Base-by-base conservation (phyloP, 2,113 vertebrate species). In the Eidolon helvum region DNA sequence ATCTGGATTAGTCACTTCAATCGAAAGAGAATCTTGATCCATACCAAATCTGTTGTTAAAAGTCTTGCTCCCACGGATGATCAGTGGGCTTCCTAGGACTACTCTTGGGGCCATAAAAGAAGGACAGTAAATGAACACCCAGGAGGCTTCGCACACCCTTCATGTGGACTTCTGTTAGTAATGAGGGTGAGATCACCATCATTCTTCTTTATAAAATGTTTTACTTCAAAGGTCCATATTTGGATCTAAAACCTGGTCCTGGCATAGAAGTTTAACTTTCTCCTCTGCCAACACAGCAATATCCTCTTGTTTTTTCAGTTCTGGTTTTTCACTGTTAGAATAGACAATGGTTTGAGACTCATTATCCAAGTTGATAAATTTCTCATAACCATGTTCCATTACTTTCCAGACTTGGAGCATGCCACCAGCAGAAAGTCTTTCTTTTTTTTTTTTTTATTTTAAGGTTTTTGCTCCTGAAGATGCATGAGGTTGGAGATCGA, bases 401-500 rank as follows among this genome's bases (percentile, higher is more conserved):
- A 99, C 99, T 90, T 99, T 99, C 68, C 99, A 98, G 96, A 99
- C 99, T 95, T 99, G 99, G 10, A 99, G 99, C 99, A 99, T 99
- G 98, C 99, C 99, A 61, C 99, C 99, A 94, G 99, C 99, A 1
- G 99, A 99, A 48, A 99, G 98, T 8, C 99, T 98, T 71, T 99
- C 99, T 98, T 99, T 99, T 99, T 97, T 99, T 45, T 45, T 45
- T 45, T 98, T 72, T 99, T 99, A 98, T 99, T 99, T 99, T 66
- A 99, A 98, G 65, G 99, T 99, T 99, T 99, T 99, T 97, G 99
- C 99, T 95, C 99, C 99, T n/a, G 99, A 99, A 88, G 99, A 99
- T 68, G 99, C 99, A 98, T 99, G 99, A 69, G 99, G 99, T 98
- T 99, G 99, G 99, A 99, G 99, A 99, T 99, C 99, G 99, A 99